phyloP scores from a whole-genome alignment of 2,888 invertebrate species.

The Asteroscopus sphinx region DNA sequence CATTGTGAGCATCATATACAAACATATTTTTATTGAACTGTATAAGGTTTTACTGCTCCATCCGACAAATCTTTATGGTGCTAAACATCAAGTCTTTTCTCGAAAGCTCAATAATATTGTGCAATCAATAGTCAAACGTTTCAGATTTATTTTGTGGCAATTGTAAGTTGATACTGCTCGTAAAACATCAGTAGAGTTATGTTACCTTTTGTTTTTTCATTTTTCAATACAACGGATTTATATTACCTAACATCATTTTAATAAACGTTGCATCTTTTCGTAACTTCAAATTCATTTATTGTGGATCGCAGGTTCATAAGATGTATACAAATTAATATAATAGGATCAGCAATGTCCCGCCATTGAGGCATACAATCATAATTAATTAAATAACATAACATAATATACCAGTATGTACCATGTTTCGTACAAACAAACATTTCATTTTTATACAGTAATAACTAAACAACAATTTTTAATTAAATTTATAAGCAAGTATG shows the following conservation, averaged over 20 bases:
- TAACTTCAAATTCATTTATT: too few relatives aligned
- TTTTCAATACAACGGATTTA: constrained; percentile 16
- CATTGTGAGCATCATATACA: constrained; percentile 76
- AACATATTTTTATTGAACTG: constrained; percentile 82
- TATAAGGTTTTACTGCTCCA: constrained; percentile 80
- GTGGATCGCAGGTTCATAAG: too few relatives aligned
- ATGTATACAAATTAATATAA: too few relatives aligned
- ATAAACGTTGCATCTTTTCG: constrained; percentile 19
- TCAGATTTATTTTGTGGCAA: constrained; percentile 62
- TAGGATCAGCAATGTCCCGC: too few relatives aligned
- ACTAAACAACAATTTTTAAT: too few relatives aligned
- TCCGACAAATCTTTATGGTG: constrained; percentile 74
- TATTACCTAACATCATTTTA: constrained; percentile 14
- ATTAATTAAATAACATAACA: too few relatives aligned
- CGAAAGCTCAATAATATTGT: constrained; percentile 63
- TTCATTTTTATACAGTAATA: too few relatives aligned
- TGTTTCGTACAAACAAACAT: too few relatives aligned
- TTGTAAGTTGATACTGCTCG: constrained; percentile 54
- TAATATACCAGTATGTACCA: too few relatives aligned
- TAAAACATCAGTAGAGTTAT: constrained; percentile 37
- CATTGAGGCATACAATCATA: too few relatives aligned
- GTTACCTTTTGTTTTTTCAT: constrained; percentile 54
- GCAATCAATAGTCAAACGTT: constrained; percentile 67
- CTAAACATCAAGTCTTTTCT: constrained; percentile 68
- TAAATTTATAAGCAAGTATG: too few relatives aligned